These are phyloP conservation scores for Lordiphosa fenestrarum DNA, from an alignment of 2,888 invertebrate species.

Conservation along the genomic window DNA sequence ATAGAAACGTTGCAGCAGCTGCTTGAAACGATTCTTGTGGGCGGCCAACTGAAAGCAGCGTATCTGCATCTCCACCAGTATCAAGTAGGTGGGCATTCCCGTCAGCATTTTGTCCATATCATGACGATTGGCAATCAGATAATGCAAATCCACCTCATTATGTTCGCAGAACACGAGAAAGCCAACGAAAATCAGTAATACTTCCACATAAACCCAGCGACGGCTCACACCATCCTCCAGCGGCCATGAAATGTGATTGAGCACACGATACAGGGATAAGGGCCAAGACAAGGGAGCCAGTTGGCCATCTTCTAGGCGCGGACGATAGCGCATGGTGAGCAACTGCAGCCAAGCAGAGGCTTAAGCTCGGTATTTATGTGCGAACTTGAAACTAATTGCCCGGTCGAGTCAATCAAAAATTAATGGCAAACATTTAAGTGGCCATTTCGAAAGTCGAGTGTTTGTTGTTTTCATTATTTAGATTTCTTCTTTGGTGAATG, in stretches of 20 bases:
- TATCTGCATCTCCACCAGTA: slow-evolving; percentile 59
- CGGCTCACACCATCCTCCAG: slow-evolving; percentile 52
- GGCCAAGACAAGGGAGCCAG: slow-evolving; percentile 56
- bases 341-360: slow-evolving; percentile 12
- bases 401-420: no score
- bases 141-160: slow-evolving; percentile 64
- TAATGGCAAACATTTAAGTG: no score
- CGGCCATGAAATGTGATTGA: slow-evolving; percentile 66
- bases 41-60: slow-evolving; percentile 61
- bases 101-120: slow-evolving; percentile 65
- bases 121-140: slow-evolving; percentile 44
- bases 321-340: slow-evolving; percentile 51
- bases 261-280: slow-evolving; percentile 46
- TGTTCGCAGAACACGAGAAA: slow-evolving; percentile 50
- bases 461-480: no score
- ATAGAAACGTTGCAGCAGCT: slow-evolving; percentile 63
- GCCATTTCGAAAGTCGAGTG: no score
- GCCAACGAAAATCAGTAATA: slow-evolving; percentile 37
- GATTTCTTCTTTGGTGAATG: no score
- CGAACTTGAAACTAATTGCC: slow-evolving; percentile 33
- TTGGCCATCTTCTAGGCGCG: slow-evolving; percentile 41
- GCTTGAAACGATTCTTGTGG: slow-evolving; percentile 49
- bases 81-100: slow-evolving; percentile 63
- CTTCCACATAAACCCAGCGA: slow-evolving; percentile 34
- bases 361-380: slow-evolving; percentile 25